Evolutionary conservation across 2,113 vertebrate species (phyloP).

Genomic region (Coryphaenoides rupestris): DNA sequence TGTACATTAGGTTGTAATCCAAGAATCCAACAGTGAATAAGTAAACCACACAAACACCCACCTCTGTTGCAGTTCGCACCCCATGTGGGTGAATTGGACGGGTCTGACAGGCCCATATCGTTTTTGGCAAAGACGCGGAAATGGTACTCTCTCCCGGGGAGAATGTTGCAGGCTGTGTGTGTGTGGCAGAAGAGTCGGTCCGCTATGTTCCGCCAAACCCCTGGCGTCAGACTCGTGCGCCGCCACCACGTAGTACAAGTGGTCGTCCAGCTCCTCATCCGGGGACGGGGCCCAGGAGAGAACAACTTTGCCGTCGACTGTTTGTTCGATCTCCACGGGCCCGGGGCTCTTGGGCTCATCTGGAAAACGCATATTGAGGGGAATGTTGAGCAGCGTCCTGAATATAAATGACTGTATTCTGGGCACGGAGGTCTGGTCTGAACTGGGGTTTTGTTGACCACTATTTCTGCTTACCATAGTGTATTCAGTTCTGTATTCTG

Average conservation of each 20-base stretch:
- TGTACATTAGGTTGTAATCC: too few relatives aligned
- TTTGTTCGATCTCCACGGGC: conserved; percentile 74
- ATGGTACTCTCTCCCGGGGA: conserved; percentile 77
- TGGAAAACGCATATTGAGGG: conserved; percentile 41
- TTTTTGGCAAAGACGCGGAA: conserved; percentile 84
- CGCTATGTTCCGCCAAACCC: conserved; percentile 71
- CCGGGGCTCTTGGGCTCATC: conserved; percentile 79
- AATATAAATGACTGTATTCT: too few relatives aligned
- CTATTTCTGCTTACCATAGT: too few relatives aligned
- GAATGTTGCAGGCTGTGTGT: conserved; percentile 73
- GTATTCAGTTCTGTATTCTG: too few relatives aligned
- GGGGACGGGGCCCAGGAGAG: conserved; percentile 80
- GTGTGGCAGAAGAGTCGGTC: conserved; percentile 77
- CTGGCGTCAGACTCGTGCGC: conserved; percentile 68
- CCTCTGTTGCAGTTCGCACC: conserved; percentile 59
- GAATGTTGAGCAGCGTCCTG: too few relatives aligned
- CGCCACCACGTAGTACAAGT: conserved; percentile 75
- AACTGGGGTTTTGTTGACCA: too few relatives aligned
- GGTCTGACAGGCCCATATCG: conserved; percentile 74
- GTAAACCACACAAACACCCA: conserved; percentile 26
- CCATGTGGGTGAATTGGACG: conserved; percentile 80
- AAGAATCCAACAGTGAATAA: too few relatives aligned
- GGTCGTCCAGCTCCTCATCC: conserved; percentile 70
- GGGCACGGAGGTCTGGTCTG: too few relatives aligned
- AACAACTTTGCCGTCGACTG: conserved; percentile 72